phyloP scores from a whole-genome alignment of 2,888 invertebrate genomes.

The Lucinisca nassula region DNA sequence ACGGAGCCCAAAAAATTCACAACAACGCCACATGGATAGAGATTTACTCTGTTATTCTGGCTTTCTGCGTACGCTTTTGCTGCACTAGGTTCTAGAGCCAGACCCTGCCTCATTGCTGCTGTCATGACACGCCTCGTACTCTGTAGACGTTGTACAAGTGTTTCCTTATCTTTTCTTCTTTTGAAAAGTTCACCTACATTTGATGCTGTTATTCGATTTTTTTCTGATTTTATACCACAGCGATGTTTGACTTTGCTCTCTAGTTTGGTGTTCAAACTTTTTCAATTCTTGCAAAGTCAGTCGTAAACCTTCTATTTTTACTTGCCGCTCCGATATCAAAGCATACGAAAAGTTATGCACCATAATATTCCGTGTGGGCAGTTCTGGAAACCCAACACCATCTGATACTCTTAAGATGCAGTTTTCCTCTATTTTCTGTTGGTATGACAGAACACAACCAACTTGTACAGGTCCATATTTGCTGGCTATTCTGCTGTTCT shows the following conservation, averaged over 20 bases:
- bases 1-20: slow-evolving; percentile 17
- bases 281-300: neutral
- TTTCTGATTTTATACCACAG: slow-evolving; percentile 21
- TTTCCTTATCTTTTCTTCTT: neutral
- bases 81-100: slow-evolving; percentile 24
- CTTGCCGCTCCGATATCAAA: neutral
- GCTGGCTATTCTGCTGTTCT: neutral
- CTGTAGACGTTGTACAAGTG: neutral
- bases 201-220: slow-evolving; percentile 29
- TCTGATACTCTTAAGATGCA: neutral
- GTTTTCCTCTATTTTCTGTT: neutral
- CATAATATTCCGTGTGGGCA: neutral
- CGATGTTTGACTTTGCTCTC: slow-evolving; percentile 12
- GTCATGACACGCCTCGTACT: slow-evolving; percentile 25
- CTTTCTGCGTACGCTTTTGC: slow-evolving; percentile 14
- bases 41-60: slow-evolving; percentile 11
- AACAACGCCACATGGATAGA: slow-evolving; percentile 50
- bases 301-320: neutral
- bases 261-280: neutral
- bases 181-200: slow-evolving; percentile 29
- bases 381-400: neutral
- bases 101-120: slow-evolving; percentile 6
- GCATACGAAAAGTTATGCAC: neutral
- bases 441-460: neutral
- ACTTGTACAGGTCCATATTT: neutral